Evolutionary conservation across 1,140 invertebrate genomes (phyloP), one percentile per base, ranked within the genome.

Genomic region (Ips nitidus): DNA sequence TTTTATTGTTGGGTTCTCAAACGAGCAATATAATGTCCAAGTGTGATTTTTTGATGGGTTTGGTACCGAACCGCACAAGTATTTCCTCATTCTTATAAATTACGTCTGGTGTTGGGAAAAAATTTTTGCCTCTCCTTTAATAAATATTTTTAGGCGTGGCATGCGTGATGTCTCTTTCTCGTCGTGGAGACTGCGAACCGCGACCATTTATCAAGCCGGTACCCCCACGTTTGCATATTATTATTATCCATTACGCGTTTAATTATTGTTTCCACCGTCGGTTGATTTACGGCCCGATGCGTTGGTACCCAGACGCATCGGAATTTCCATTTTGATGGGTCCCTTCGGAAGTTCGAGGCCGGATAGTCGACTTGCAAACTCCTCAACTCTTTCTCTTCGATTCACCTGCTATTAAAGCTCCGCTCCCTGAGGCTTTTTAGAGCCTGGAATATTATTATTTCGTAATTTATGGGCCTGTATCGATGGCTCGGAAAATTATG

Each of bases 401-500:
- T 47, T 47, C 45, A n/a, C 45, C 4, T 5, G 45, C 4, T 4
- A 47, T 5, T n/a, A 47, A 47, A 47, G n/a, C 45, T 47, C 45
- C 4, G 4, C 4, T 47, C 55, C 64, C 39, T 38, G 8, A 41
- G 55, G 64, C 43, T 39, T 58, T 22, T 22, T 22, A 22, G 22
- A 22, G 55, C 55, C 53, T 41, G 45, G 55, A 57, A 63, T 73
- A 69, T 73, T 73, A 73, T 73, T 73, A 70, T 66, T 52, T 68
- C 53, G 68, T 67, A 69, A 73, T 73, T 73, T 73, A 73, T 64
- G 71, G 67, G 64, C 58, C 52, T 66, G 64, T 73, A 73, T 73
- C 71, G 71, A 73, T 73, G 71, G 70, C 71, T 73, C 53, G 60
- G 68, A 65, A 73, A 73, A 73, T 73, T 73, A 73, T 73, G 71